Base-by-base conservation (phyloP, 1,140 invertebrate genomes). In the Philaenus spumarius region DNA sequence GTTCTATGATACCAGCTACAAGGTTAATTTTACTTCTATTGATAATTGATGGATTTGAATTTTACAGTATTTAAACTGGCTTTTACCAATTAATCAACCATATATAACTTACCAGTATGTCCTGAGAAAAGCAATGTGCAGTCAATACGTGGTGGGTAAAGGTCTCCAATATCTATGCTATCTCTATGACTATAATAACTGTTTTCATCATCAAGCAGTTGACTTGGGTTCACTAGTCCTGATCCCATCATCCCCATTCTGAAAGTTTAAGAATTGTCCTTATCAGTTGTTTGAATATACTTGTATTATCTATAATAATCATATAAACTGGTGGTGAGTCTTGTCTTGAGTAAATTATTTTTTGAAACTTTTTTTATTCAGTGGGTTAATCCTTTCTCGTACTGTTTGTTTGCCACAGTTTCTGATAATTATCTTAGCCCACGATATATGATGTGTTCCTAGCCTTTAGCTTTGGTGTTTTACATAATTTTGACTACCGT, bases 151-250 rank as follows among this genome's bases (percentile, higher is more conserved):
- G 48, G 34, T 23, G 54, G 34, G 46, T 64, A 64, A 2, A 64
- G 37, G 46, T 64, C 63, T 14, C 55, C 58, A 15, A 59, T 55
- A 50, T 64, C 63, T 20, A 64, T 62, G 30, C 63, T 64, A 37
- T 64, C 63, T 30, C 59, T 57, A 42, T 64, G 63, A 19, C 56
- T 58, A 34, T 39, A 58, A 26, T 30, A n/a, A 30, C 26, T 30
- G 9, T 30, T 30, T 30, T 30, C 26, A 30, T 30, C 26, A 9
- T 30, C 26, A 4, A 30, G 9, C 26, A 30, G 26, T 3, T 30
- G 35, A 24, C 43, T 42, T 20, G n/a, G 40, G 14, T 42, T 20
- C 12, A 3, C 20, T 37, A 57, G 24, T 26, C 24, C 23, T 23
- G 40, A 23, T 42, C 34, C 48, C 39, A 30, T 5, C 17, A 58